A percentile compares a stretch with the other conserved stretches of the same genome.
Conservation (phyloP, 2,113 vertebrate genomes). For the Merops nubicus region DNA sequence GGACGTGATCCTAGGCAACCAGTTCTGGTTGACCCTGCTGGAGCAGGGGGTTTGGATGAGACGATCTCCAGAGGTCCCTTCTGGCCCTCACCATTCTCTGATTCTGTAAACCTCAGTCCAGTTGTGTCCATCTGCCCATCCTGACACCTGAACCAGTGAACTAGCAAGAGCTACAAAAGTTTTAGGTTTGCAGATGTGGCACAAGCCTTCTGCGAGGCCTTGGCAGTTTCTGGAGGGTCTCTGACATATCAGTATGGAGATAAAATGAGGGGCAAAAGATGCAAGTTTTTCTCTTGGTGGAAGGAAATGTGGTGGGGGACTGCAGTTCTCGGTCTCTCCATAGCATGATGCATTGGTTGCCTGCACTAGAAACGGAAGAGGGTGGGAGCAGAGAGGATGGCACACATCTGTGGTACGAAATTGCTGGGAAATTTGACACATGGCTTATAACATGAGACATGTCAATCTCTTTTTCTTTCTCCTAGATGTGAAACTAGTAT, state of each 20-base stretch:
- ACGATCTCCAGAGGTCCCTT: neutral
- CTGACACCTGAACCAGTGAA: fast-evolving
- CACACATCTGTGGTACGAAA: fast-evolving
- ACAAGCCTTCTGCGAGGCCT: fast-evolving
- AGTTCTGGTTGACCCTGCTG: neutral
- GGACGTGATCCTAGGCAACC: neutral
- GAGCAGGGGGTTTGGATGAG: neutral
- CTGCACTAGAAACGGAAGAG: neutral
- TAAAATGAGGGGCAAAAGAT: neutral
- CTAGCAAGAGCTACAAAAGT: neutral
- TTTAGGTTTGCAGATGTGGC: neutral
- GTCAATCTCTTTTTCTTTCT: neutral
- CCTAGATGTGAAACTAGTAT: neutral
- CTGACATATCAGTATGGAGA: fast-evolving
- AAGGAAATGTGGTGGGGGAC: fast-evolving
- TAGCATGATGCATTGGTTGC: fast-evolving
- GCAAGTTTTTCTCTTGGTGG: fast-evolving
- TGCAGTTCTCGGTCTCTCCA: neutral
- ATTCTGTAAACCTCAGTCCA: neutral
- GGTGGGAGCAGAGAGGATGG: fast-evolving
- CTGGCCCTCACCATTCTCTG: neutral
- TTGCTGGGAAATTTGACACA: fast-evolving
- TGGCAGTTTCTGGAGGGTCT: neutral
- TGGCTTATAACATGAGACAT: neutral
- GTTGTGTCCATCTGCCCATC: fast-evolving